A percentile compares a stretch with the other conserved stretches of the same genome.
Evolutionary conservation across 1,140 invertebrate genomes (phyloP).

Genomic region (Steinernema feltiae): DNA sequence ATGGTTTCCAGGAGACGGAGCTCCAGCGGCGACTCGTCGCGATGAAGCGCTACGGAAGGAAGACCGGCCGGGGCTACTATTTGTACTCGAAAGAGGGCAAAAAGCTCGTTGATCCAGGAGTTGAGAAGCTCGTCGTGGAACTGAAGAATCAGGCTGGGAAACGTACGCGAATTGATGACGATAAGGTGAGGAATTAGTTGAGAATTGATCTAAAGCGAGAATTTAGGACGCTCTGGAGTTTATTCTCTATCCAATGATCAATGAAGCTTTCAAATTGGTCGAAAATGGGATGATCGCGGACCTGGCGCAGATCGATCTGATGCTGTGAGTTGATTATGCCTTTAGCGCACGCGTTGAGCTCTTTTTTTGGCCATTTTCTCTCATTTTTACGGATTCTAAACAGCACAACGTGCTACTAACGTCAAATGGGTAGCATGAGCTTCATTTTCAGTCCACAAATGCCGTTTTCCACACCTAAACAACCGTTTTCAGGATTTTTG

Average conservation of each 20-base stretch:
- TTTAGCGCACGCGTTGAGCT: too few relatives aligned
- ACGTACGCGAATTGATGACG: not conserved
- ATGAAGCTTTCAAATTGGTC: slow-evolving; percentile 58
- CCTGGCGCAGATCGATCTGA: slow-evolving; percentile 35
- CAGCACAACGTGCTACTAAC: too few relatives aligned
- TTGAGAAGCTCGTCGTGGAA: slow-evolving; percentile 20
- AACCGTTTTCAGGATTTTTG: slow-evolving; percentile 29
- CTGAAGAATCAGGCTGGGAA: not conserved
- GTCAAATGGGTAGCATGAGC: too few relatives aligned
- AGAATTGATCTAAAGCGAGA: not conserved
- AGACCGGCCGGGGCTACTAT: slow-evolving; percentile 33
- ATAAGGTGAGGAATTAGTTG: slow-evolving; percentile 19
- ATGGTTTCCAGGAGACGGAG: slow-evolving; percentile 21
- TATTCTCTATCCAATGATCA: slow-evolving; percentile 54
- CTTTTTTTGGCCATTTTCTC: too few relatives aligned
- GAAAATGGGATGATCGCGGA: slow-evolving; percentile 55
- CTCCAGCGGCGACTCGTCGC: slow-evolving; percentile 28
- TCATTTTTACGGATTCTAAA: too few relatives aligned
- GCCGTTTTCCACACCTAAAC: too few relatives aligned
- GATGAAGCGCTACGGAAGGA: slow-evolving; percentile 31
- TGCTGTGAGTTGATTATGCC: too few relatives aligned
- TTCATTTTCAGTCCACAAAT: too few relatives aligned
- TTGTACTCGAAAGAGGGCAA: slow-evolving; percentile 16
- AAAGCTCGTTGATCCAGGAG: slow-evolving; percentile 18
- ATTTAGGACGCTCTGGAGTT: slow-evolving; percentile 58